Evolutionary conservation across 37 sponge, comb jelly and placozoan species (phyloP), one percentile per base, ranked within the genome.

Genomic region (Agelas oroides): DNA sequence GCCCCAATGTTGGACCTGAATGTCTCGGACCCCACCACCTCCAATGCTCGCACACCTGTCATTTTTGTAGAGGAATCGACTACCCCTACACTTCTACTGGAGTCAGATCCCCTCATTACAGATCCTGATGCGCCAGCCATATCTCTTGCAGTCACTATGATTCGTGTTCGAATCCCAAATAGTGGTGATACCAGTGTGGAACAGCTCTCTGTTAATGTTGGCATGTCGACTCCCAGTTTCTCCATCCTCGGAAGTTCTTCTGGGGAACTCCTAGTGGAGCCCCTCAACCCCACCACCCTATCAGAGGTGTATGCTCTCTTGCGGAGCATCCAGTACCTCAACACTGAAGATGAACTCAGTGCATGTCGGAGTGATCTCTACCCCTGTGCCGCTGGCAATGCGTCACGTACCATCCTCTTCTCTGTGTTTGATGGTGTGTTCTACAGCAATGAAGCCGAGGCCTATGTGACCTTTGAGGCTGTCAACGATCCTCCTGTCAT

Each of bases 1-100:
- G 79, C 70, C 2, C 93, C 93, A 68, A 65, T 74, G 17, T 79
- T 95, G 24, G 90, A 86, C 68, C 79, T 93, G 37, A 93, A 87
- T 70, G 77, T 64, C 41, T 76, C 70, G 23, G 81, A 84, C 23
- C 37, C 41, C 19, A 53, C 37, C n/a, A 65, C 85, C 13, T 6
- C 38, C 17, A 64, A 92, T 61, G 73, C 89, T 24, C 37, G 23
- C 19, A 74, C 58, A 18, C 71, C 80, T 23, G 75, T 80, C 25
- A 21, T 41, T 1, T 89, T 82, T 78, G 68, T 81, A 20, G 86
- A 82, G 33, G 87, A 86, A 40, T 78, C 77, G 21, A 63, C 38
- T 53, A 34, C 71, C 27, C 80, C 87, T 28, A 8, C n/a, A n/a
- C 87, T 83, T 18, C 57, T 41, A n/a, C 54, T 93, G 5, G 34